Conservation (phyloP, 2,888 invertebrate genomes). For the Drosophila anomalata region DNA sequence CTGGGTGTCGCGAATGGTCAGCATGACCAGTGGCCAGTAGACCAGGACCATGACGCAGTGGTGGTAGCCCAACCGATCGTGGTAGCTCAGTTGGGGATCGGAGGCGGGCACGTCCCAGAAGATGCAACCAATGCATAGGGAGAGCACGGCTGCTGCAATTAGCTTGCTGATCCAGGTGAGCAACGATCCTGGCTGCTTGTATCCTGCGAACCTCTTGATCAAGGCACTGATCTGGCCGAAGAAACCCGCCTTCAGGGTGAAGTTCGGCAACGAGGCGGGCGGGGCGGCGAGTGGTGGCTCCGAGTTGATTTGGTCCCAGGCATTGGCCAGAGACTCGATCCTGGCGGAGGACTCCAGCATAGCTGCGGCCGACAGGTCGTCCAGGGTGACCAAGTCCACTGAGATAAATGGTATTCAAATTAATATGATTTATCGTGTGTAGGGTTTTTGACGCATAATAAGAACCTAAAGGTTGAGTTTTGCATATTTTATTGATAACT, state of each 20-base stretch:
- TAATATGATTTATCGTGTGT: not conserved
- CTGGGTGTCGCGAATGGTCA: conserved; percentile 84
- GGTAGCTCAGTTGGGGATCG: conserved; percentile 89
- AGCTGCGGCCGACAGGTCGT: conserved; percentile 96
- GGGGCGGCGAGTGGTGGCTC: conserved; percentile 87
- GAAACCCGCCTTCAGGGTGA: conserved; percentile 87
- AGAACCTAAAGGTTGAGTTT: not conserved
- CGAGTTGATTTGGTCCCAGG: conserved; percentile 85
- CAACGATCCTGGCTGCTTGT: conserved; percentile 93
- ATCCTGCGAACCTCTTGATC: conserved; percentile 86
- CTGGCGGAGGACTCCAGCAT: conserved; percentile 97
- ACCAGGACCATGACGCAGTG: conserved; percentile 91
- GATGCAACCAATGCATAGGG: conserved; percentile 92
- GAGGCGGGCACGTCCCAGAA: conserved; percentile 94
- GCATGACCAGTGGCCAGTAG: conserved; percentile 90
- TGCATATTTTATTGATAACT: not conserved
- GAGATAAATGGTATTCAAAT: conserved; percentile 64
- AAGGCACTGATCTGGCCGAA: conserved; percentile 89
- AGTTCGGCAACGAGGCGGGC: conserved; percentile 90
- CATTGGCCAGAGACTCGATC: conserved; percentile 94
- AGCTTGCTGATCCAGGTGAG: conserved; percentile 91
- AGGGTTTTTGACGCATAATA: not conserved
- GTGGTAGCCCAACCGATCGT: conserved; percentile 94
- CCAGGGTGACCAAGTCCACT: conserved; percentile 97
- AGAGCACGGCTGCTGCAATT: conserved; percentile 91